phyloP scores from a whole-genome alignment of 2,888 invertebrate species.

The Patella ulyssiponensis region DNA sequence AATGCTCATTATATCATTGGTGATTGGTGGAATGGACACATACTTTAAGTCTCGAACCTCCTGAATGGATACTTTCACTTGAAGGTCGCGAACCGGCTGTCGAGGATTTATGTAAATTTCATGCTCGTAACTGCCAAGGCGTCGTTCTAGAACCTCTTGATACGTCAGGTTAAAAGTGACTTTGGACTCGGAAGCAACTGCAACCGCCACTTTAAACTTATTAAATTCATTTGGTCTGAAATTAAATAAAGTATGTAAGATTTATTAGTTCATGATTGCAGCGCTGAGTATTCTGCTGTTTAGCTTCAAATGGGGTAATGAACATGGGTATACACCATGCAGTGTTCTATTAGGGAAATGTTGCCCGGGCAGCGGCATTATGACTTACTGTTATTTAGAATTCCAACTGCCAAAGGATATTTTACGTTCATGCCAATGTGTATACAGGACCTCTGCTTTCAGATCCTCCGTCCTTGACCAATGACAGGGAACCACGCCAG shows the following conservation, averaged over 20 bases:
- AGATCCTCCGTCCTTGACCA: too few relatives aligned
- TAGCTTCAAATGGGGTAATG: too few relatives aligned
- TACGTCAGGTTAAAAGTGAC: slow-evolving; percentile 82
- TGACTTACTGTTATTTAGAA: too few relatives aligned
- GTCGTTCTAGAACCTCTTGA: slow-evolving; percentile 80
- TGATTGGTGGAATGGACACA: slow-evolving; percentile 54
- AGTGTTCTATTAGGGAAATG: too few relatives aligned
- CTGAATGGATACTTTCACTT: slow-evolving; percentile 78
- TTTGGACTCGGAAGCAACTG: slow-evolving; percentile 78
- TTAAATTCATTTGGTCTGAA: slow-evolving; percentile 60
- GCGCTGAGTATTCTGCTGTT: too few relatives aligned
- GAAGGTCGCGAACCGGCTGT: slow-evolving; percentile 78
- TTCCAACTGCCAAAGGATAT: too few relatives aligned
- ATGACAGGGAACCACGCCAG: too few relatives aligned
- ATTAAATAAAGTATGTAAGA: slow-evolving; percentile 7
- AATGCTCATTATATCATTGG: slow-evolving; percentile 42
- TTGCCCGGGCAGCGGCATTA: too few relatives aligned
- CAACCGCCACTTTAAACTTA: slow-evolving; percentile 75
- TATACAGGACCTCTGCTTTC: too few relatives aligned
- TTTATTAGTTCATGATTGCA: too few relatives aligned
- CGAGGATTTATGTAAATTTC: slow-evolving; percentile 81
- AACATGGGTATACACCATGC: too few relatives aligned
- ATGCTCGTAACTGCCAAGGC: slow-evolving; percentile 80
- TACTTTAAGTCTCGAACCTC: slow-evolving; percentile 76
- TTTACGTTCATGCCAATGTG: too few relatives aligned